Evolutionary conservation across 2,888 invertebrate species (phyloP), one percentile per base, ranked within the genome.

Genomic region (Bugula neritina): DNA sequence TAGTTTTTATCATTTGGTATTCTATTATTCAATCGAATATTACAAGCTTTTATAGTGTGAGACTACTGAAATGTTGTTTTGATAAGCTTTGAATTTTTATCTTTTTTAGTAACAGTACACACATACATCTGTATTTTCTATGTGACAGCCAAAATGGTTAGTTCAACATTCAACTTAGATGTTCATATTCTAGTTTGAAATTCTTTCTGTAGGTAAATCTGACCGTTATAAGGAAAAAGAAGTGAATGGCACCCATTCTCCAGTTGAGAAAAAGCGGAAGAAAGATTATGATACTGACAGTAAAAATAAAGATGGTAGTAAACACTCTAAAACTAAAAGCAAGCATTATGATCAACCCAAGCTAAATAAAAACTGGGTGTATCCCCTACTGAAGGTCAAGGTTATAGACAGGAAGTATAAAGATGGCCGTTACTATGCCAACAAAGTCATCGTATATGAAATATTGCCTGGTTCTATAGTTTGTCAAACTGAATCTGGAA

Each of bases 401-500:
- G 77, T 85, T 35, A 76, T 85, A 29, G 83, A 83, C 76, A 79
- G 81, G 73, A 76, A 80, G 23, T 83, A 79, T 73, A 80, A 80
- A 72, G 81, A 81, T 74, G 84, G 84, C 27, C 52, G 52, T 52
- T 70, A 70, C 52, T 70, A 70, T 25, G 17, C 43, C 5, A 70
- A 23, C 31, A 70, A 70, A 70, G 35, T 70, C 17, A 77, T 80
- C 1, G 80, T 85, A 25, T 76, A 81, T 54, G 85, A 85, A 77
- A 81, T 85, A 5, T 72, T 80, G 17, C 78, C 77, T 31, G 79
- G 82, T 35, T 77, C 74, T 69, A 83, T 83, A 75, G 77, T 82
- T 0, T 84, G 84, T 74, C 77, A 78, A 73, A 84, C 84, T 63
- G 82, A 81, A 21, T 80, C 80, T 72, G 82, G 82, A 0, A 79